These are phyloP conservation scores for Nansenia antarctica DNA, from an alignment of 2,113 vertebrate species.

Conservation along the genomic window DNA sequence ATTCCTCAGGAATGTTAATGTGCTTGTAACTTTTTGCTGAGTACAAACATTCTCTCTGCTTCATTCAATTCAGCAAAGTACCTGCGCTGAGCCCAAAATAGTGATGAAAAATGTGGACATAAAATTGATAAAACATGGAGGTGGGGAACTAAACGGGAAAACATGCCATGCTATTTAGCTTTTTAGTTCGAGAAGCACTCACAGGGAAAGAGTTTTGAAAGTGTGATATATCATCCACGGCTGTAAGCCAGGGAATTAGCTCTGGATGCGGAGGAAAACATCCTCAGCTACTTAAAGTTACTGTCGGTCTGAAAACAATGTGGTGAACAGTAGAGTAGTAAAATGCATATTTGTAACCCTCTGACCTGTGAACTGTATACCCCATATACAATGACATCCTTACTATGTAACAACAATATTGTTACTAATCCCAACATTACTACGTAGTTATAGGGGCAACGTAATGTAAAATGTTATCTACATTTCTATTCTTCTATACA, in stretches of 20 bases:
- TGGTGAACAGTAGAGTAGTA: slow-evolving; percentile 6
- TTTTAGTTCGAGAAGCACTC: slow-evolving; percentile 34
- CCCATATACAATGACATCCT: no score
- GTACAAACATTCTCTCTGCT: neutral
- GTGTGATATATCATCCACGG: slow-evolving; percentile 25
- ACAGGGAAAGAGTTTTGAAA: slow-evolving; percentile 3
- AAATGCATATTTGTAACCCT: no score
- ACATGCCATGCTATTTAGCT: neutral
- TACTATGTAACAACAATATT: no score
- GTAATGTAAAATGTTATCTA: neutral
- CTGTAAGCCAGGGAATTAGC: slow-evolving; percentile 16
- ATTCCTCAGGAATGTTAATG: neutral
- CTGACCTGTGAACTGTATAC: no score
- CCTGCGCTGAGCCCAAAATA: slow-evolving; percentile 25
- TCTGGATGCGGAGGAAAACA: slow-evolving; percentile 35
- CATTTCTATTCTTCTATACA: no score
- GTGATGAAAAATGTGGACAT: slow-evolving; percentile 24
- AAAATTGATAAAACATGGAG: slow-evolving; percentile 17
- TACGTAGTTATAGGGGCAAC: neutral
- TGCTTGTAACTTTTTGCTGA: neutral
- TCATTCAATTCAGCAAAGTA: slow-evolving; percentile 11
- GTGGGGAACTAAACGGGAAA: neutral
- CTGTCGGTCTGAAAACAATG: slow-evolving; percentile 28
- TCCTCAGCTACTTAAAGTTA: slow-evolving; percentile 20
- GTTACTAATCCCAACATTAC: no score